A percentile compares a stretch with the other conserved stretches of the same genome.
These are phyloP conservation scores for Dichetophora obliterata DNA, from an alignment of 2,888 invertebrate species.

Conservation along the genomic window DNA sequence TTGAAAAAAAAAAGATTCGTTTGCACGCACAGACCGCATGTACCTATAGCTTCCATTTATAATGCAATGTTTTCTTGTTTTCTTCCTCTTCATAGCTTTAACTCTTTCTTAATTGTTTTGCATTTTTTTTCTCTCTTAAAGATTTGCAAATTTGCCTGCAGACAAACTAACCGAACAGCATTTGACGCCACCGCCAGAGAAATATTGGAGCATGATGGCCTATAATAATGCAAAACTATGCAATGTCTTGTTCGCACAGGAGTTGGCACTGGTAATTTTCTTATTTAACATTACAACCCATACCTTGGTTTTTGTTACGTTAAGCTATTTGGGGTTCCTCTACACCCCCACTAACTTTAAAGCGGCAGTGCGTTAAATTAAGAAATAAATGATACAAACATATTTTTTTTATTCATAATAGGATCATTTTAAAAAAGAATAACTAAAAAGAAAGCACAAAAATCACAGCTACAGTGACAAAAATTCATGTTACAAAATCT, in stretches of 20 bases:
- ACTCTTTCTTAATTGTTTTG: constrained; percentile 10
- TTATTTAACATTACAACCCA: too few relatives aligned
- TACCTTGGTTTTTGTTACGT: too few relatives aligned
- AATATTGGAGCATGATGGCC: constrained; percentile 85
- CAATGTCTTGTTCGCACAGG: constrained; percentile 86
- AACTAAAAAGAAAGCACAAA: too few relatives aligned
- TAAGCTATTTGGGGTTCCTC: too few relatives aligned
- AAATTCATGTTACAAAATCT: too few relatives aligned
- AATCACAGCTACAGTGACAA: too few relatives aligned
- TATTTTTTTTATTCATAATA: too few relatives aligned
- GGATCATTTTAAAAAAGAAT: too few relatives aligned
- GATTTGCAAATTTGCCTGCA: constrained; percentile 72
- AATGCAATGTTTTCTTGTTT: not conserved
- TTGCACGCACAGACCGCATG: constrained; percentile 5
- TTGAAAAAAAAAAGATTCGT: too few relatives aligned
- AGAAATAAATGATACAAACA: too few relatives aligned
- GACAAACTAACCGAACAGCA: constrained; percentile 72
- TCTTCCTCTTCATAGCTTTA: constrained; percentile 4
- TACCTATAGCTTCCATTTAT: constrained; percentile 4
- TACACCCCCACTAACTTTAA: too few relatives aligned
- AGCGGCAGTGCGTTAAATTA: too few relatives aligned
- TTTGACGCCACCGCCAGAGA: constrained; percentile 78
- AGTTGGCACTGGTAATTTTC: constrained; percentile 75
- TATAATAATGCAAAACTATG: constrained; percentile 94
- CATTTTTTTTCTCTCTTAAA: constrained; percentile 51